Base-by-base conservation (phyloP, 2,113 vertebrate species). In the Cephalopholis sonnerati region DNA sequence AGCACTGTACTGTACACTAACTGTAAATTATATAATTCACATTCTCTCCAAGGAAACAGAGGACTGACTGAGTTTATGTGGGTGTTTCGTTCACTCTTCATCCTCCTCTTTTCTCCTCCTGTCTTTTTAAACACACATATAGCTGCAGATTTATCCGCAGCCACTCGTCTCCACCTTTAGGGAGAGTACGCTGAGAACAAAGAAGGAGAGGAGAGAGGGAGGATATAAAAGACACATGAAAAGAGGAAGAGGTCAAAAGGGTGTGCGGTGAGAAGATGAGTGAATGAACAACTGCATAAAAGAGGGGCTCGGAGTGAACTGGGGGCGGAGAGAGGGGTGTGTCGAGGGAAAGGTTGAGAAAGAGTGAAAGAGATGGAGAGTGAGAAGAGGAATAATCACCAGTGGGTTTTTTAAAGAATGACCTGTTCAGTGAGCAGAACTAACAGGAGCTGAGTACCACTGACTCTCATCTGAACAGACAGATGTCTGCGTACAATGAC, bases 341-440 rank as follows among this genome's bases (percentile, higher is more conserved):
- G 54, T 18, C 12, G 17, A 44, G 36, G 18, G 69, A 61, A 63
- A 82, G 86, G 69, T 75, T 82, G 50, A 67, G 58, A 61, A 25
- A 61, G 62, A 84, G 32, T 51, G 78, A 75, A 61, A 80, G 74
- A 82, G 67, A 66, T 4, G n/a, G 9, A 65, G 50, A 20, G 58
- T 3, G 17, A 69, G 79, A 25, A 46, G 36, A 50, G 15, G 25
- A 81, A 64, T 48, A 74, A 77, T 81, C 24, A 61, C 11, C n/a
- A 54, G 25, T 66, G 48, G 17, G 11, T 16, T 62, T 61, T 65
- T 61, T 12, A 36, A 39, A 77, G 13, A 27, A 44, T 10, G n/a
- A 67, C 25, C 17, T 79, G 78, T 71, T 86, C 71, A 82, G n/a
- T 46, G 77, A 16, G 80, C 74, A 67, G 85, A 82, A 70, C 27